Percentiles rank a stretch among this genome's conserved stretches.
Evolutionary conservation across 2,888 invertebrate species (phyloP).

Genomic region (Campopleginae sp.): DNA sequence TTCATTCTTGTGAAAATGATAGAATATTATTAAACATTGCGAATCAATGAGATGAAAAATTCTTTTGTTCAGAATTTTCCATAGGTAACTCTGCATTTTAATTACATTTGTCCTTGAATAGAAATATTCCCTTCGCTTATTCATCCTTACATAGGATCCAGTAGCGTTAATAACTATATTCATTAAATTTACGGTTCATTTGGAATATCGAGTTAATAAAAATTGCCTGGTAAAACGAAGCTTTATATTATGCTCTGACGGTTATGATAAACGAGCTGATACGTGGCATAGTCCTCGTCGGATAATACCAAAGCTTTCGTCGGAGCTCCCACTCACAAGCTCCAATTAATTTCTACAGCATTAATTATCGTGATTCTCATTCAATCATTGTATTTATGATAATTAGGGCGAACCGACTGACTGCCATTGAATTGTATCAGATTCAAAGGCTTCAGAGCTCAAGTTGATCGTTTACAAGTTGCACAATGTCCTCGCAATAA

Average conservation of each 20-base stretch:
- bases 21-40: not conserved
- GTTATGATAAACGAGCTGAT: constrained; percentile 21
- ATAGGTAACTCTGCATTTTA: not conserved
- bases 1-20: not conserved
- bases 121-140: not conserved
- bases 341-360: constrained; percentile 19
- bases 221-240: constrained; percentile 5
- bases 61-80: not conserved
- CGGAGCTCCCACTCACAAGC: constrained; percentile 4
- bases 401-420: constrained; percentile 6
- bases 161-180: not conserved
- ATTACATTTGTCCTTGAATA: not conserved
- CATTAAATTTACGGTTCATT: not conserved
- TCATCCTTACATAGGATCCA: not conserved
- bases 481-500: not conserved
- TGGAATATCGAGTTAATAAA: not conserved
- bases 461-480: not conserved
- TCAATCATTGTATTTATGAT: constrained; percentile 9
- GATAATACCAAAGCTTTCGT: constrained; percentile 23
- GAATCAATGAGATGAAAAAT: not conserved
- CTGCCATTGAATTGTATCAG: not conserved
- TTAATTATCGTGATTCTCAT: constrained; percentile 16
- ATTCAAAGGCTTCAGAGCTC: not conserved
- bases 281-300: not conserved
- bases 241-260: not conserved